These are phyloP conservation scores for Aradus depressus DNA, from an alignment of 2,888 invertebrate genomes.

Conservation along the genomic window DNA sequence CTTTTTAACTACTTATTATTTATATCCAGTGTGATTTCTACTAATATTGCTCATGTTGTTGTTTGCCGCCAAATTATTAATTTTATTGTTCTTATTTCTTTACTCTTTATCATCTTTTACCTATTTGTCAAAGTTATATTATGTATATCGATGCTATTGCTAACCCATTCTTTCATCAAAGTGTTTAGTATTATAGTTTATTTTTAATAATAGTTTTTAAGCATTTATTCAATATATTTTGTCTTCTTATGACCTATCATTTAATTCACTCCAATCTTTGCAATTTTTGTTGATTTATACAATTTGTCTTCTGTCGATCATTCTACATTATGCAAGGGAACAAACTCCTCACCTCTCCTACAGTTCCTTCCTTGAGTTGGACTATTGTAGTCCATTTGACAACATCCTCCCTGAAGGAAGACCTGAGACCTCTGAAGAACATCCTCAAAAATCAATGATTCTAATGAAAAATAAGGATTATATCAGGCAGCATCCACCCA, in stretches of 20 bases:
- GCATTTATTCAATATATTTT: slow-evolving; percentile 8
- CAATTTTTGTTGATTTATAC: no score
- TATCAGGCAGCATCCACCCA: no score
- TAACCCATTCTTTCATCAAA: background rate
- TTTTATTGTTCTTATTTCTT: background rate
- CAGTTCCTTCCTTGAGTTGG: background rate
- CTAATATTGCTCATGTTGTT: slow-evolving; percentile 27
- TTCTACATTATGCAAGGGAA: no score
- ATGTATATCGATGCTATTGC: background rate
- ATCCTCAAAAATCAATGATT: no score
- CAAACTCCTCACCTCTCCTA: background rate
- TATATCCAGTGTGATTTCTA: slow-evolving; percentile 1
- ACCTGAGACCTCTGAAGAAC: no score
- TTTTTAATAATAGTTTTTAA: background rate
- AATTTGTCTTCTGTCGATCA: no score
- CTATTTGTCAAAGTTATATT: background rate
- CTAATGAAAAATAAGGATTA: no score
- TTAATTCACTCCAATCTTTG: background rate
- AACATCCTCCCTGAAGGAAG: background rate
- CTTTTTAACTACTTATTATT: background rate
- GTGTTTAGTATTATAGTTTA: background rate
- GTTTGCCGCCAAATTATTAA: background rate
- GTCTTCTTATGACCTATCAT: slow-evolving; percentile 3
- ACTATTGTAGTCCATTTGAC: background rate
- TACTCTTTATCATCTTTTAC: background rate